These are phyloP conservation scores for Amiota mariae DNA, from an alignment of 2,888 invertebrate species.

Conservation along the genomic window DNA sequence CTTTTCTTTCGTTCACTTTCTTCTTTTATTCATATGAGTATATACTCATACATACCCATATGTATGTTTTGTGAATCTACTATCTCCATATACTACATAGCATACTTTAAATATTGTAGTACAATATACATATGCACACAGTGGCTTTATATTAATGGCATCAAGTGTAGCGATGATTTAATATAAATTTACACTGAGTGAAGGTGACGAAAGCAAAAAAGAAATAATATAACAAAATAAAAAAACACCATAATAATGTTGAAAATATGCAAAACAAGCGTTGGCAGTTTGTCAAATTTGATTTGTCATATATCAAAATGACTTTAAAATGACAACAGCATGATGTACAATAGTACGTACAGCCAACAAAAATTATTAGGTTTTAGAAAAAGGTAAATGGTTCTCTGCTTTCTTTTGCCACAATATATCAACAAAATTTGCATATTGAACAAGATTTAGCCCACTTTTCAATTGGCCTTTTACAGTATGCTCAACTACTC, in stretches of 20 bases:
- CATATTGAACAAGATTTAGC: too few relatives aligned
- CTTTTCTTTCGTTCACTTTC: conserved; percentile 27
- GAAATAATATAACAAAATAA: neutral
- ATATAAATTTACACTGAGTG: conserved; percentile 36
- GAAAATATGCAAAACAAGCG: conserved; percentile 65
- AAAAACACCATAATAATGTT: conserved; percentile 44
- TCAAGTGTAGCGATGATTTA: conserved; percentile 61
- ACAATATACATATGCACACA: too few relatives aligned
- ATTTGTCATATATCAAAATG: conserved; percentile 67
- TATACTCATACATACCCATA: neutral
- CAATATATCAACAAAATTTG: too few relatives aligned
- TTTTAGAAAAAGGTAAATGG: too few relatives aligned
- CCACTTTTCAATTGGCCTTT: too few relatives aligned
- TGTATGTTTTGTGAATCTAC: neutral
- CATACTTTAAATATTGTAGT: conserved; percentile 47
- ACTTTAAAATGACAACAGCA: conserved; percentile 49
- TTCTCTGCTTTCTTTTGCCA: too few relatives aligned
- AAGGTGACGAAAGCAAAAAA: too few relatives aligned
- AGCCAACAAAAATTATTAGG: too few relatives aligned
- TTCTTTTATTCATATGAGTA: conserved; percentile 9
- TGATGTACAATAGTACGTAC: too few relatives aligned
- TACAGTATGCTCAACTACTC: too few relatives aligned
- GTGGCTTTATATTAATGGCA: conserved; percentile 50
- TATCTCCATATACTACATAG: neutral
- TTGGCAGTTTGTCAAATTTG: conserved; percentile 68